phyloP scores from a whole-genome alignment of 2,888 invertebrate species.

The Aphelenchoides bicaudatus region DNA sequence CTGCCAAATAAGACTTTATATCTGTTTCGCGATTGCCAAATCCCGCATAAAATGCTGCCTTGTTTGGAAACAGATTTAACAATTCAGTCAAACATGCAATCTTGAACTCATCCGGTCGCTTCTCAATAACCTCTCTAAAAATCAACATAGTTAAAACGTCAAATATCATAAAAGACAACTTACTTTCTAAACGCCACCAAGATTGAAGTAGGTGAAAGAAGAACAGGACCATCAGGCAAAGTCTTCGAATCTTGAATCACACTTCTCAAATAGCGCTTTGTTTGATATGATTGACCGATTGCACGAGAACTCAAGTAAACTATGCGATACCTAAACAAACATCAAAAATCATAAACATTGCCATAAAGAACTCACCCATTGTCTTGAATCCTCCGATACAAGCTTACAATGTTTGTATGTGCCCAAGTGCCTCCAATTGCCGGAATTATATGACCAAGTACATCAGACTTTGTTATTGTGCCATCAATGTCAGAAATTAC shows the following conservation, averaged over 20 bases:
- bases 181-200: constrained; percentile 85
- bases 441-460: constrained; percentile 92
- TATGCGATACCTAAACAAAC: constrained; percentile 91
- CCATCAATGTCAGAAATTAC: constrained; percentile 99
- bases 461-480: constrained; percentile 86
- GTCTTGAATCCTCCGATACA: constrained; percentile 91
- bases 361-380: too few species aligned
- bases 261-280: constrained; percentile 88
- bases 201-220: constrained; percentile 92
- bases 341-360: too few species aligned
- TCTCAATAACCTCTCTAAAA: constrained; percentile 89
- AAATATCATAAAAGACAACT: constrained; percentile 24
- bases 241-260: constrained; percentile 87
- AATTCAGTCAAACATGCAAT: constrained; percentile 87
- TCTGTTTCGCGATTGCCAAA: constrained; percentile 76
- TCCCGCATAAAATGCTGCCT: constrained; percentile 93
- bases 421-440: constrained; percentile 99
- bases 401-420: constrained; percentile 91
- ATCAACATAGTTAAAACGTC: constrained; percentile 3
- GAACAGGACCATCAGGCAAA: constrained; percentile 89
- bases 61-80: constrained; percentile 80
- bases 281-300: constrained; percentile 79
- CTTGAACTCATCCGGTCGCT: constrained; percentile 98
- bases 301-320: constrained; percentile 94
- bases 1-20: constrained; percentile 54